These are phyloP conservation scores for Tokudaia muenninki DNA, from an alignment of 2,797 vertebrate species.

Conservation along the genomic window DNA sequence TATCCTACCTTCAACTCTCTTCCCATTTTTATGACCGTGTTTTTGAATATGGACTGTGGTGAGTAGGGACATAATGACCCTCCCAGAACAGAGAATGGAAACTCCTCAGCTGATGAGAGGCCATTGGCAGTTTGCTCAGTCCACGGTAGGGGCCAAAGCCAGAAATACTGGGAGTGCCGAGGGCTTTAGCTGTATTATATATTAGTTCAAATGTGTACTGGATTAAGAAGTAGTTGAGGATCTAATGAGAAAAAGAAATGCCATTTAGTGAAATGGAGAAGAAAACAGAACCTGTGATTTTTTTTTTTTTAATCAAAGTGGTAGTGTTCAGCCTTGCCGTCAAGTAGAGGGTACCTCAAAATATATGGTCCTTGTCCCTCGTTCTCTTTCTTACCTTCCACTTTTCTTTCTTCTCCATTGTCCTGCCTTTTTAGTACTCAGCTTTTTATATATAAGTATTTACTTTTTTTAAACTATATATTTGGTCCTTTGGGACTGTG, in stretches of 20 bases:
- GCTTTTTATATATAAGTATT: conserved; percentile 72
- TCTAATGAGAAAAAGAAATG: conserved; percentile 56
- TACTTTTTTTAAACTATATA: conserved; percentile 74
- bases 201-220: conserved; percentile 45
- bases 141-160: not conserved
- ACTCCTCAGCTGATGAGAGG: not conserved
- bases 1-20: conserved; percentile 18
- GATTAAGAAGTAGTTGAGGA: conserved; percentile 46
- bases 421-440: conserved; percentile 72
- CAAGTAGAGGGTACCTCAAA: conserved; percentile 68
- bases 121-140: not conserved
- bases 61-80: not conserved
- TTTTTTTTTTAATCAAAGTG: not conserved
- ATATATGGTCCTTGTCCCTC: conserved; percentile 26
- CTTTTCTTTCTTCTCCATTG: not conserved
- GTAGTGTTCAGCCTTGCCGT: conserved; percentile 46
- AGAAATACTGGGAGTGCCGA: not conserved
- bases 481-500: conserved; percentile 77
- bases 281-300: not conserved
- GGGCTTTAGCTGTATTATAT: conserved; percentile 38
- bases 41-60: conserved; percentile 43
- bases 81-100: not conserved
- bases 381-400: conserved; percentile 3
- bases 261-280: conserved; percentile 32
- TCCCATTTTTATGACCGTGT: conserved; percentile 10